Conservation (phyloP, 2,797 vertebrate genomes). For the Scleropages formosus region DNA sequence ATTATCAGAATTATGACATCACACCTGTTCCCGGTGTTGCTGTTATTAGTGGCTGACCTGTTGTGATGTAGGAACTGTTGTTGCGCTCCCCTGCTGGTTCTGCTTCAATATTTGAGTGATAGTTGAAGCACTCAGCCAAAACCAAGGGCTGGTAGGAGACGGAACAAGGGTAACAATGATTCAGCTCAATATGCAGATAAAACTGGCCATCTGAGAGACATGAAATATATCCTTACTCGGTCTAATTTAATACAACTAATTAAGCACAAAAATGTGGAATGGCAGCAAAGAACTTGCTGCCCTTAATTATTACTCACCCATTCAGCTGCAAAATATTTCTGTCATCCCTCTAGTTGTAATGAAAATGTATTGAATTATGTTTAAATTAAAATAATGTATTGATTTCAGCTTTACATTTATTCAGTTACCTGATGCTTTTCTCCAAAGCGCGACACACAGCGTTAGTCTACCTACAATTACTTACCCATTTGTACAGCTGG, state of each 20-base stretch:
- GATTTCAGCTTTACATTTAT: no score
- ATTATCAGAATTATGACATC: not conserved
- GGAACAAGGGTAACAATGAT: not conserved
- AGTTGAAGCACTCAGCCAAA: not conserved
- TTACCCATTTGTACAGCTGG: no score
- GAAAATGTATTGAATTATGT: not conserved
- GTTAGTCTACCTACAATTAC: no score
- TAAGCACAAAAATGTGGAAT: not conserved
- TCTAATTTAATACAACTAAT: not conserved
- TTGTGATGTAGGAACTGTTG: not conserved
- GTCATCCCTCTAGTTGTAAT: not conserved
- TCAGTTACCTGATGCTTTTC: no score
- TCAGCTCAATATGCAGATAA: not conserved
- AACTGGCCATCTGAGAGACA: not conserved
- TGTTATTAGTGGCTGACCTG: not conserved
- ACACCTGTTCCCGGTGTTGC: not conserved
- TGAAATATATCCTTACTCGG: not conserved
- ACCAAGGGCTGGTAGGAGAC: not conserved
- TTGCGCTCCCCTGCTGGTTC: not conserved
- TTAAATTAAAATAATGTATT: not conserved
- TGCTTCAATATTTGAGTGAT: not conserved
- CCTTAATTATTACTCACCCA: not conserved
- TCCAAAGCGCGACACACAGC: no score
- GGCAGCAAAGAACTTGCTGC: not conserved
- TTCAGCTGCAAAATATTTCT: not conserved